Evolutionary conservation across 2,888 invertebrate genomes (phyloP), one percentile per base, ranked within the genome.

Genomic region (Agonopterix heracliana): DNA sequence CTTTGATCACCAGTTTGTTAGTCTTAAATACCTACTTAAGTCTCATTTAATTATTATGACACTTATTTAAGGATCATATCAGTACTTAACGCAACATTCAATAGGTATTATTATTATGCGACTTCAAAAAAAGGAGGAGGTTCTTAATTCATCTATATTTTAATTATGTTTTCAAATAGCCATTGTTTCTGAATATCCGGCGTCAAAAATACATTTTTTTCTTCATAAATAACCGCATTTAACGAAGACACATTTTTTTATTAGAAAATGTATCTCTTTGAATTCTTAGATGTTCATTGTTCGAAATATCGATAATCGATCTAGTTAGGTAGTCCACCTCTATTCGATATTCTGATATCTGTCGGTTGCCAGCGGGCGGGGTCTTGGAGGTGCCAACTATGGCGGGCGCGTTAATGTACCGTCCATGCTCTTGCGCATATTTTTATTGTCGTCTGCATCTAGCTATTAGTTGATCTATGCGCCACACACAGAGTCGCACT

Each of bases 361-460:
- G 26, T 26, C 26, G 55, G 63, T 64, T 81, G 82, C 80, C 81
- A 82, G 74, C 73, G 64, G 84, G 83, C 78, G 83, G 79, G 68
- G 83, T 68, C 66, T 68, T 66, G 61, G 67, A 63, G 74, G 77
- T 86, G 86, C 86, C 87, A 88, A 87, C 74, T 84, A 88, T 88
- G 86, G 81, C 80, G 81, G 74, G 84, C 83, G 79, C 86, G 87
- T 74, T 88, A 88, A 86, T 88, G 82, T 84, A 82, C 64, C 81
- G 69, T 66, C 75, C 61, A 65, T 76, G 72, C 71, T 71, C 63
- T 65, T 62, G 74, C 73, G 75, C 74, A 71, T 81, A 76, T 79
- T 81, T 81, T 83, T 76, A 70, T 80, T 79, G 65, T 63, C 62
- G 64, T 58, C 62, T 66, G 63, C 62, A 64, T 58, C 62, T 67